A percentile compares a stretch with the other conserved stretches of the same genome.
phyloP scores from a whole-genome alignment of 2,113 vertebrate genomes.

The Ornithorhynchus anatinus region DNA sequence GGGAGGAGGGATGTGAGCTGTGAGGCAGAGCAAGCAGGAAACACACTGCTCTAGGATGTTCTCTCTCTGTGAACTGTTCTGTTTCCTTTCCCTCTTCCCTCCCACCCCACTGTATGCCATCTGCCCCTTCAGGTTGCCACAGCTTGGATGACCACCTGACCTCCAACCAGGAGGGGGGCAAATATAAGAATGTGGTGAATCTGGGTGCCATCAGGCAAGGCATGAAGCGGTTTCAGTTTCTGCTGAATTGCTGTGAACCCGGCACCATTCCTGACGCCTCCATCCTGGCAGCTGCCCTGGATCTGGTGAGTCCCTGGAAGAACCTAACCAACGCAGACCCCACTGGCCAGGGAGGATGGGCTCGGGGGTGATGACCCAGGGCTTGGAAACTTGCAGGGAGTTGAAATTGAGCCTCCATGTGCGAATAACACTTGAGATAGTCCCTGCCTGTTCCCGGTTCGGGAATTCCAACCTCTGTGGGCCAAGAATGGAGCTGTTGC shows the following conservation, averaged over 20 bases:
- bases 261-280: slow-evolving; percentile 97
- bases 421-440: too few species aligned
- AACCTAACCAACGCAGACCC: neutral
- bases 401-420: too few species aligned
- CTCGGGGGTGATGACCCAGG: too few species aligned
- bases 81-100: slow-evolving; percentile 19
- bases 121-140: slow-evolving; percentile 82
- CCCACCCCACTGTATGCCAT: slow-evolving; percentile 49
- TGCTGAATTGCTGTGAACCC: slow-evolving; percentile 97
- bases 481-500: too few species aligned
- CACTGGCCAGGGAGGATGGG: neutral
- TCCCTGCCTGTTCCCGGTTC: too few species aligned
- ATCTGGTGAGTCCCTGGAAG: slow-evolving; percentile 80
- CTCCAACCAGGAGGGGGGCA: slow-evolving; percentile 90
- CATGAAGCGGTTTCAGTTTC: slow-evolving; percentile 98
- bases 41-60: slow-evolving; percentile 39
- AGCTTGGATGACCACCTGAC: slow-evolving; percentile 92
- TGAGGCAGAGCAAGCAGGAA: neutral
- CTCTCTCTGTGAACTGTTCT: slow-evolving; percentile 50
- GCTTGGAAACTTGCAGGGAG: too few species aligned
- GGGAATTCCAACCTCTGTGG: too few species aligned
- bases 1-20: neutral
- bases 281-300: slow-evolving; percentile 93
- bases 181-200: slow-evolving; percentile 96
- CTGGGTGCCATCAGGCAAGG: slow-evolving; percentile 96